phyloP scores from a whole-genome alignment of 2,888 invertebrate species.

The Steinernema scapterisci region DNA sequence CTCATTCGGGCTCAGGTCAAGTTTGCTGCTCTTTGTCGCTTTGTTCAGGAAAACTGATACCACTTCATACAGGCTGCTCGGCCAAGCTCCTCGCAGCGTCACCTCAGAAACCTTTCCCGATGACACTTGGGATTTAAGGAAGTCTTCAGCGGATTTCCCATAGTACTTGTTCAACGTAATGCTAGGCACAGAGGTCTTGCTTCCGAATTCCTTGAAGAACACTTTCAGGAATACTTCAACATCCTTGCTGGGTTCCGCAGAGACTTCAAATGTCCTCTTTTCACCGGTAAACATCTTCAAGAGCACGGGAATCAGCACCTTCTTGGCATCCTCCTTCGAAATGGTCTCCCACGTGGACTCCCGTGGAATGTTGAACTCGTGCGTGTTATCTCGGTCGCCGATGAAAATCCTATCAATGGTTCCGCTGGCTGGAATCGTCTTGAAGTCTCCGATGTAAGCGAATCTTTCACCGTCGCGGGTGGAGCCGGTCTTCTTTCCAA shows the following conservation, averaged over 20 bases:
- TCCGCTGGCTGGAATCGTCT: not conserved
- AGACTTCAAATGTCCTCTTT: not conserved
- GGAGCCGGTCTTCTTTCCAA: not conserved
- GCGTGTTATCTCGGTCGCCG: not conserved
- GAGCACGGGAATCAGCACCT: not conserved
- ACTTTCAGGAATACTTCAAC: not conserved
- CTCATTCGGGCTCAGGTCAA: not conserved
- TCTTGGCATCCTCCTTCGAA: not conserved
- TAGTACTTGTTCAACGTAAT: not conserved
- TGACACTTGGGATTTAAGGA: not conserved
- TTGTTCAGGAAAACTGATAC: not conserved
- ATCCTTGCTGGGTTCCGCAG: not conserved
- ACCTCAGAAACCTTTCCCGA: not conserved
- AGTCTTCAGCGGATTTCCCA: not conserved
- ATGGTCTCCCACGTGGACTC: not conserved
- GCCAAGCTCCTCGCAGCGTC: not conserved
- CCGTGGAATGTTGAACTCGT: not conserved
- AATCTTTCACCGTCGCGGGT: not conserved
- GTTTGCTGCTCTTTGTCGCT: not conserved
- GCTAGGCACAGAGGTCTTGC: not conserved
- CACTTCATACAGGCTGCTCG: not conserved
- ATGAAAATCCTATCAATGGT: not conserved
- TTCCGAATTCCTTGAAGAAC: not conserved
- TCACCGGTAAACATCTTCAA: not conserved
- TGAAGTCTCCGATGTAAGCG: not conserved